Evolutionary conservation across 2,888 invertebrate genomes (phyloP), one percentile per base, ranked within the genome.

Genomic region (Drosophila peninsularis): DNA sequence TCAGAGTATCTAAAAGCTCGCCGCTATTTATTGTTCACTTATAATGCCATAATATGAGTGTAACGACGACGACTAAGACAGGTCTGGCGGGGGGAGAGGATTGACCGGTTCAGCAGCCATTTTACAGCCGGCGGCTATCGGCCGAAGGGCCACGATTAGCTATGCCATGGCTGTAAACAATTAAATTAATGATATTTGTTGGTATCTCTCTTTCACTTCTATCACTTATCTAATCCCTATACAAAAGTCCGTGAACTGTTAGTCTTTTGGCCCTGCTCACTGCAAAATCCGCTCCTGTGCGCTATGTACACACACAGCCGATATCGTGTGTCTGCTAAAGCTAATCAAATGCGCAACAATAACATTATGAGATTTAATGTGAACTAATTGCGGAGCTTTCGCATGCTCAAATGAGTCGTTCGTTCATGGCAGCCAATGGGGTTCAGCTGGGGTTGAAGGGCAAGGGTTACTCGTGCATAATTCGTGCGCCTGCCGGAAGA

Each of bases 281-380:
- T 24, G 24, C 24, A 24, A 0, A 34, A 7, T 49, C 36, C 56
- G 52, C 74, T 60, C 62, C 64, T 68, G 68, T 34, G 21, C 13
- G 3, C 14, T 36, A 5, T 37, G 17, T 42, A 34, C 55, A 66
- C 19, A 63, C 34, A 39, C 21, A 55, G 54, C 62, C 69, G 45
- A 85, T 85, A 82, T 71, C 87, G 75, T 41, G 52, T 68, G 68
- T 47, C 60, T 57, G 64, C 53, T 58, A 44, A 55, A 57, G 72
- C 74, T 82, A 86, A 86, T 86, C 89, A 82, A 75, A 54, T 80
- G 82, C 61, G 56, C 63, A 67, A 67, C 71, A 80, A 71, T 62
- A 88, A 82, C 87, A 86, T 80, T 83, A 86, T 88, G 87, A 69
- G 87, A 88, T 78, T 88, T 84, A 86, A 86, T 88, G 83, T 71